Evolutionary conservation across 2,797 vertebrate genomes (phyloP), one percentile per base, ranked within the genome.

Genomic region (Ptychobarbus kaznakovi): DNA sequence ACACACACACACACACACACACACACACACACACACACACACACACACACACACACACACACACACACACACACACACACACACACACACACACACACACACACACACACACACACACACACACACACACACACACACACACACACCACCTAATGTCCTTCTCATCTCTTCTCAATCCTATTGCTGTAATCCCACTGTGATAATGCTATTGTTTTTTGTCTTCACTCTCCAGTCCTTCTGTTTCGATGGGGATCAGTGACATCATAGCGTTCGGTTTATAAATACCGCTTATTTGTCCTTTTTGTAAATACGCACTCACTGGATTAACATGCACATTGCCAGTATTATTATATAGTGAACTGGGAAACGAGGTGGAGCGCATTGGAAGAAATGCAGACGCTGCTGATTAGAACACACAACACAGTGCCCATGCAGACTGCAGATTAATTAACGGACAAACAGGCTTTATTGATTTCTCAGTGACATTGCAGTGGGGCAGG

Each of bases 361-460:
- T 80, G 83, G 83, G 53, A 63, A 72, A 61, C 12, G 32, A 66
- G 44, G 58, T 49, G 20, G 18, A 70, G 63, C 16, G 1, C 20
- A 44, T 16, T 70, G 49, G 53, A 81, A 66, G 80, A 80, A 84
- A 66, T 11, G 56, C 83, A 80, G 63, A 86, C 69, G 3, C 81
- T 73, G 65, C 81, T 83, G 42, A 85, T 81, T 46, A 63, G 72
- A 77, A 80, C 53, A 81, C 51, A 82, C n/a, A 80, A 44, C 74
- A 74, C 66, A 65, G 78, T 11, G 79, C 28, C 46, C 9, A 66
- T 65, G 83, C 51, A 65, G 38, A 87, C 66, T 38, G 76, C 66
- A 85, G 83, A 85, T 85, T 85, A 79, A 80, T 85, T 85, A 85
- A 85, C 40, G 77, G 68, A 85, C 83, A 85, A 85, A 85, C 76